Evolutionary conservation across 2,113 vertebrate species (phyloP).

Genomic region (Nothocercus nigrocapillus): DNA sequence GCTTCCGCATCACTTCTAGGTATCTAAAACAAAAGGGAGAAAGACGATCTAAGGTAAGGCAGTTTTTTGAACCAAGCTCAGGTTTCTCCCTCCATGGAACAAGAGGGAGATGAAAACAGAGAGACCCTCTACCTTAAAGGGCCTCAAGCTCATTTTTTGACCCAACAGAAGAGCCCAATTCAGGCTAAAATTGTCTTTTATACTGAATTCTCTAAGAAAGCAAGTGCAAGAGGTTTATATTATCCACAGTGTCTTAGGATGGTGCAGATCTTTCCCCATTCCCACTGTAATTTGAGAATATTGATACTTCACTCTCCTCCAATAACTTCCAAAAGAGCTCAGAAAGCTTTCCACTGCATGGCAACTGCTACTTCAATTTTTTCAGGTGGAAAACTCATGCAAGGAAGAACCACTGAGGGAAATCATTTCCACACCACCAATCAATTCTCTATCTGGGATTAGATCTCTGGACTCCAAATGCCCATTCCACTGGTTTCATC

Average conservation of each 20-base stretch:
- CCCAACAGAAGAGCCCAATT: not conserved
- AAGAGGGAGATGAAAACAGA: not conserved
- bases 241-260: not conserved
- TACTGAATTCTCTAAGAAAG: not conserved
- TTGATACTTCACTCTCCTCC: fast-evolving
- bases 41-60: not conserved
- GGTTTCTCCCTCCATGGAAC: not conserved
- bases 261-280: not conserved
- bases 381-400: constrained; percentile 24
- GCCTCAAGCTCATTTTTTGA: not conserved
- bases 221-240: not conserved
- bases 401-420: not conserved
- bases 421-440: constrained; percentile 12
- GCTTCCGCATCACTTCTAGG: constrained; percentile 91
- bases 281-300: not conserved
- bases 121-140: not conserved
- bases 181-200: not conserved
- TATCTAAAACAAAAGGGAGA: constrained; percentile 79
- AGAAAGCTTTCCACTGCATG: not conserved
- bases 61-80: not conserved
- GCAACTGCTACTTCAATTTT: not conserved
- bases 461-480: not conserved
- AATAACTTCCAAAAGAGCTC: not conserved
- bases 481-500: not conserved
- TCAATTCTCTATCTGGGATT: not conserved